phyloP scores from a whole-genome alignment of 2,888 invertebrate species.

The Biston stratarius region DNA sequence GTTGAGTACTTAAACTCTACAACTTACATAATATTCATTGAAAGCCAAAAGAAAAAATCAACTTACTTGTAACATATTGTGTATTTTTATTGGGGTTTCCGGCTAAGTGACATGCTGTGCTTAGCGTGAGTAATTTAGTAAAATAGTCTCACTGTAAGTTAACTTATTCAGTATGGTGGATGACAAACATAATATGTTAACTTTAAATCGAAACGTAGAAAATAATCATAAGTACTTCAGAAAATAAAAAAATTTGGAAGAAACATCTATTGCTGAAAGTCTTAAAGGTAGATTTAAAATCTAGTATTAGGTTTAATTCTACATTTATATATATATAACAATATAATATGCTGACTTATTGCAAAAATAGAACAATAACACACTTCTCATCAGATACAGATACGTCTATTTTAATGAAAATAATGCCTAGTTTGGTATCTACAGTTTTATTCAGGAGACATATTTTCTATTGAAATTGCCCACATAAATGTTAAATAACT shows the following conservation, averaged over 20 bases:
- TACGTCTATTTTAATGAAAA: conserved; percentile 39
- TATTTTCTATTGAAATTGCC: conserved; percentile 82
- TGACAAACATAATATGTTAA: conserved; percentile 7
- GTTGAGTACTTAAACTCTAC: conserved; percentile 23
- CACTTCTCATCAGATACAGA: conserved; percentile 11
- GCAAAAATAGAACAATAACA: conserved; percentile 39
- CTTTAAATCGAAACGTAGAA: conserved; percentile 11
- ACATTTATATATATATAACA: conserved; percentile 27
- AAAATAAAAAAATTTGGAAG: conserved; percentile 11
- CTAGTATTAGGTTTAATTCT: conserved; percentile 25
- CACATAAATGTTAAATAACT: conserved; percentile 71
- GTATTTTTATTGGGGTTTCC: conserved; percentile 19
- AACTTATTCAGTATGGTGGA: background rate
- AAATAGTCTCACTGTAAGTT: conserved; percentile 1
- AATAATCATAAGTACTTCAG: conserved; percentile 21
- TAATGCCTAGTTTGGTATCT: conserved; percentile 54
- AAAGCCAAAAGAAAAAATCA: conserved; percentile 22
- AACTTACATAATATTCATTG: conserved; percentile 21
- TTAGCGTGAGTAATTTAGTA: conserved; percentile 1
- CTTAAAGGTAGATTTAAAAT: conserved; percentile 37
- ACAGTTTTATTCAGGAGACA: conserved; percentile 76
- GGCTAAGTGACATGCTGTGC: conserved; percentile 21
- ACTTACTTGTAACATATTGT: conserved; percentile 20
- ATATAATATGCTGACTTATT: conserved; percentile 38
- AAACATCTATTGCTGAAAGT: conserved; percentile 32